A percentile compares a stretch with the other conserved stretches of the same genome.
Conservation (phyloP, 1,140 invertebrate genomes). For the Solen grandis region DNA sequence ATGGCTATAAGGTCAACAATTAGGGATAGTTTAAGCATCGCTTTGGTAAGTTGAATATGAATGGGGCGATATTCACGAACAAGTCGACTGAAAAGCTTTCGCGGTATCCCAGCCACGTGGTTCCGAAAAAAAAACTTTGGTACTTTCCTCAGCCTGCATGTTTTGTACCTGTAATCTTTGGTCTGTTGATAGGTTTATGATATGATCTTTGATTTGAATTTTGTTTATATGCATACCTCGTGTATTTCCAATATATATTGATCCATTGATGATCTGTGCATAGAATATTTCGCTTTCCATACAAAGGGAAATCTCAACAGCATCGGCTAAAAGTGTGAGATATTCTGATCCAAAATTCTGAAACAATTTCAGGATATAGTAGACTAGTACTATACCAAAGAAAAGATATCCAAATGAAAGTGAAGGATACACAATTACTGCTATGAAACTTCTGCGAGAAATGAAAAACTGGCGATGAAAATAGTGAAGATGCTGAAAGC, state of each 20-base stretch:
- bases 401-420: constrained; percentile 34
- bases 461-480: constrained; percentile 13
- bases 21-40: background rate
- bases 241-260: background rate
- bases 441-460: constrained; percentile 18
- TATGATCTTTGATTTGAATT: too few relatives aligned
- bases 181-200: too few relatives aligned
- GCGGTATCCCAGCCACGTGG: constrained; percentile 38
- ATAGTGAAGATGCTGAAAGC: background rate
- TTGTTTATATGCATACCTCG: background rate
- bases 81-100: constrained; percentile 4
- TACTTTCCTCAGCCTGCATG: background rate
- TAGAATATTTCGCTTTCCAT: background rate
- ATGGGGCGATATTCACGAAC: constrained; percentile 16
- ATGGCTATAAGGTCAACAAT: background rate
- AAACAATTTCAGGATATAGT: constrained; percentile 11
- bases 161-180: too few relatives aligned
- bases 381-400: constrained; percentile 1
- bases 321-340: background rate
- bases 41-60: constrained; percentile 12
- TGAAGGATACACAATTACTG: constrained; percentile 23
- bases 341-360: constrained; percentile 16
- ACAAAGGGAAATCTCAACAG: background rate
- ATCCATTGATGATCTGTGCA: background rate
- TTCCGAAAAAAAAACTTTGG: background rate